phyloP scores from a whole-genome alignment of 2,797 vertebrate species.

The Natrix natrix region DNA sequence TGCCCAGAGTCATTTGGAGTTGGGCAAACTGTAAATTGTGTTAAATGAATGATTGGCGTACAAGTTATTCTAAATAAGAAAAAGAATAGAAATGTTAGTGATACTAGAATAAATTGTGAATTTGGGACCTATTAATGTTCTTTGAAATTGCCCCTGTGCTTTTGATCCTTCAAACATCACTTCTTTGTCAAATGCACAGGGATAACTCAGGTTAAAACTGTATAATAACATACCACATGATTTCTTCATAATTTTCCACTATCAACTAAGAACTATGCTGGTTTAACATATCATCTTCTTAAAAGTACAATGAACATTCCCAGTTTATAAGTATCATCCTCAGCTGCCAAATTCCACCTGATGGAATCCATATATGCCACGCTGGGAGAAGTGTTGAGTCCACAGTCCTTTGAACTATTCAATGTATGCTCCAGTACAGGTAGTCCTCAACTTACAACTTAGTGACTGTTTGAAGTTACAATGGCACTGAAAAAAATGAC shows the following conservation, averaged over 20 bases:
- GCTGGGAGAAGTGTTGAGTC: neutral
- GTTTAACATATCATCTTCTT: constrained; percentile 33
- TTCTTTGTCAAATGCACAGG: fast-evolving
- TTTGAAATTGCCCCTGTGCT: neutral
- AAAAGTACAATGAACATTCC: neutral
- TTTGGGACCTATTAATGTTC: neutral
- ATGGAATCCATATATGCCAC: neutral
- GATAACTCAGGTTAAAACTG: neutral
- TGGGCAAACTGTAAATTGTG: neutral
- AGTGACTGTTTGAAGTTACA: too few species aligned
- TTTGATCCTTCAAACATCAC: fast-evolving
- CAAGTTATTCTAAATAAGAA: constrained; percentile 38
- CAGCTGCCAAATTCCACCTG: neutral
- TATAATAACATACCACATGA: neutral
- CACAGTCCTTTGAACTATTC: neutral
- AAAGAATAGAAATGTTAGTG: neutral
- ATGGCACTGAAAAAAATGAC: too few species aligned
- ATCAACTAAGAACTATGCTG: fast-evolving
- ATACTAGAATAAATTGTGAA: constrained; percentile 13
- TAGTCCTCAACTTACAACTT: too few species aligned
- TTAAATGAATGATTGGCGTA: constrained; percentile 33
- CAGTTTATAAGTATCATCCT: neutral
- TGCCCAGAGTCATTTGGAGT: neutral
- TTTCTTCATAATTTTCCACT: neutral
- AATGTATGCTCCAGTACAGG: too few species aligned